Percentiles rank a stretch among this genome's conserved stretches.
Evolutionary conservation across 2,888 invertebrate species (phyloP).

Genomic region (Hypselothyrea guttata): DNA sequence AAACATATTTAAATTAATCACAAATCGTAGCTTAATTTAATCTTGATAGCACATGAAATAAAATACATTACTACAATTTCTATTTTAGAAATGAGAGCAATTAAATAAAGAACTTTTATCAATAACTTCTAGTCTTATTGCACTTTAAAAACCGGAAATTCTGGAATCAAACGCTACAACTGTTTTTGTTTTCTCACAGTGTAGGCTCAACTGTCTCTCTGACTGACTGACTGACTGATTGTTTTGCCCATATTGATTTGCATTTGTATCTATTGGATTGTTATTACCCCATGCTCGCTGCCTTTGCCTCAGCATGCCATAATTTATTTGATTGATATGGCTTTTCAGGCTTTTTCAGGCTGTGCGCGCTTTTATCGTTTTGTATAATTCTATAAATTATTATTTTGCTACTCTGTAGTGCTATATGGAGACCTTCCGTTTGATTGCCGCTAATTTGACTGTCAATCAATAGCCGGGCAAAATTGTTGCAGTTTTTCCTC

Average conservation of each 20-base stretch:
- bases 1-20: too few species aligned
- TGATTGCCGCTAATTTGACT: constrained; percentile 75
- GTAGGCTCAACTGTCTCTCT: constrained; percentile 20
- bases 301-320: constrained; percentile 34
- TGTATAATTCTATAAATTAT: constrained; percentile 60
- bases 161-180: too few species aligned
- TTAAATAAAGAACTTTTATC: too few species aligned
- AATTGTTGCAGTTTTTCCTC: constrained; percentile 32
- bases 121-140: too few species aligned
- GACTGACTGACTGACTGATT: constrained; percentile 39
- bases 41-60: too few species aligned
- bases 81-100: too few species aligned
- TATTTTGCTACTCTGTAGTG: constrained; percentile 44
- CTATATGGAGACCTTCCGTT: constrained; percentile 27
- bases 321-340: constrained; percentile 70
- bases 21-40: too few species aligned
- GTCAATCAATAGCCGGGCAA: constrained; percentile 57
- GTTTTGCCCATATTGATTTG: constrained; percentile 57
- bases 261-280: constrained; percentile 43
- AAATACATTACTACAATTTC: too few species aligned
- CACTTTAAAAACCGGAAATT: too few species aligned
- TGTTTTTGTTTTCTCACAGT: too few species aligned
- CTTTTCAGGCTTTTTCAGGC: too few species aligned
- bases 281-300: constrained; percentile 5
- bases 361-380: constrained; percentile 25